Evolutionary conservation across 1,140 invertebrate species (phyloP).

Genomic region (Drosophila kanapiae): DNA sequence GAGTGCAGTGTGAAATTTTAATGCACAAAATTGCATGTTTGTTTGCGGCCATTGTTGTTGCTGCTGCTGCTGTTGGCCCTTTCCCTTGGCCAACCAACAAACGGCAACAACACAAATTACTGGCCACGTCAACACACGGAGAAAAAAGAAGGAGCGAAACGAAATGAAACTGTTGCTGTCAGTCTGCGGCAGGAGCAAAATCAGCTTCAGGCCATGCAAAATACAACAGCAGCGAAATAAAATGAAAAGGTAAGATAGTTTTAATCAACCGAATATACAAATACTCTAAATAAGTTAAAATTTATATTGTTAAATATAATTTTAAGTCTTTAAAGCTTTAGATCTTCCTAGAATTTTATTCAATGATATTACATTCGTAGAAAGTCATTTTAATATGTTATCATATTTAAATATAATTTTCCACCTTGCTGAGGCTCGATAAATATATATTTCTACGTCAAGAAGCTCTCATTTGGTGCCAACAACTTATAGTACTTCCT

Average conservation of each 20-base stretch:
- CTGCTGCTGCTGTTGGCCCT: slow-evolving; percentile 21
- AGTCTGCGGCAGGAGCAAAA: slow-evolving; percentile 57
- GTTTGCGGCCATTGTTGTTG: slow-evolving; percentile 33
- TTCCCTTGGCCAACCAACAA: slow-evolving; percentile 66
- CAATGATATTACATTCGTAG: too few relatives aligned
- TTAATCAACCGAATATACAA: neutral
- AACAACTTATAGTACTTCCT: neutral
- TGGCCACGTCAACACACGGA: slow-evolving; percentile 40
- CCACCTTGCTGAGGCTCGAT: neutral
- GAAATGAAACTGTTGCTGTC: slow-evolving; percentile 72
- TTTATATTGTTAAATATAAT: neutral
- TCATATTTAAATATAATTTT: neutral
- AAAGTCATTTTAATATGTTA: neutral
- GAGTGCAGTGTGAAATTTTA: slow-evolving; percentile 75
- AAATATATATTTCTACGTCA: neutral
- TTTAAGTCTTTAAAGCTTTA: too few relatives aligned
- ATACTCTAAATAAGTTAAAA: neutral
- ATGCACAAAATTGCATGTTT: slow-evolving; percentile 71
- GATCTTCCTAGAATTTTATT: neutral
- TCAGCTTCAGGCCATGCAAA: slow-evolving; percentile 52
- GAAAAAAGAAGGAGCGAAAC: slow-evolving; percentile 22
- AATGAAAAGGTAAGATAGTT: neutral
- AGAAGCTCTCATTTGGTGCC: neutral
- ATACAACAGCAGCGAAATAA: slow-evolving; percentile 31
- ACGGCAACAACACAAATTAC: slow-evolving; percentile 57